Percentiles rank a stretch among this genome's conserved stretches.
Evolutionary conservation across 2,113 vertebrate species (phyloP).

Genomic region (Scartelaos histophorus): DNA sequence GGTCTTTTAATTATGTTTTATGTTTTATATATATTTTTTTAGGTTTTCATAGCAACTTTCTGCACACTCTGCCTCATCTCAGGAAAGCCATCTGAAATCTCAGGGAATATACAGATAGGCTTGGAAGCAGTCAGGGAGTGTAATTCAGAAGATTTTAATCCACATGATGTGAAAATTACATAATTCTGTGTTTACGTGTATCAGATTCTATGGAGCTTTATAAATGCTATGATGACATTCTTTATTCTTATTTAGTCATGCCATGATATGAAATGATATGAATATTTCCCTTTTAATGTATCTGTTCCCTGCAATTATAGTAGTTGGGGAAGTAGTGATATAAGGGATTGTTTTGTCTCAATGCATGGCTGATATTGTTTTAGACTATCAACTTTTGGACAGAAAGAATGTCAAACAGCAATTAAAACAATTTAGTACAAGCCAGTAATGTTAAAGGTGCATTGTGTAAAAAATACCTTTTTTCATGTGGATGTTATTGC

Average conservation of each 20-base stretch:
- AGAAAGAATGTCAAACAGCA: constrained; percentile 50
- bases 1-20: constrained; percentile 51
- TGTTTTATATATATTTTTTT: constrained; percentile 49
- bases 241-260: constrained; percentile 41
- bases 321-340: constrained; percentile 70
- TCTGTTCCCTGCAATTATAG: constrained; percentile 64
- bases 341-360: constrained; percentile 61
- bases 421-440: background rate
- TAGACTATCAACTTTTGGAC: constrained; percentile 72
- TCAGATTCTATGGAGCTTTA: constrained; percentile 34
- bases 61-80: constrained; percentile 61
- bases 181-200: constrained; percentile 18
- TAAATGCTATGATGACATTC: constrained; percentile 15
- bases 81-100: constrained; percentile 74
- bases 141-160: constrained; percentile 30
- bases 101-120: constrained; percentile 74
- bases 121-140: constrained; percentile 39
- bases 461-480: too few relatives aligned
- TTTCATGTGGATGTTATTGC: too few relatives aligned
- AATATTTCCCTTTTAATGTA: constrained; percentile 55
- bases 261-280: constrained; percentile 56
- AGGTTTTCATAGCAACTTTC: constrained; percentile 33
- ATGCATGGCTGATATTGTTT: constrained; percentile 55
- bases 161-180: constrained; percentile 28
- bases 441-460: too few relatives aligned